A percentile compares a stretch with the other conserved stretches of the same genome.
These are phyloP conservation scores for Drosophila pachea DNA, from an alignment of 1,140 invertebrate species.

Conservation along the genomic window DNA sequence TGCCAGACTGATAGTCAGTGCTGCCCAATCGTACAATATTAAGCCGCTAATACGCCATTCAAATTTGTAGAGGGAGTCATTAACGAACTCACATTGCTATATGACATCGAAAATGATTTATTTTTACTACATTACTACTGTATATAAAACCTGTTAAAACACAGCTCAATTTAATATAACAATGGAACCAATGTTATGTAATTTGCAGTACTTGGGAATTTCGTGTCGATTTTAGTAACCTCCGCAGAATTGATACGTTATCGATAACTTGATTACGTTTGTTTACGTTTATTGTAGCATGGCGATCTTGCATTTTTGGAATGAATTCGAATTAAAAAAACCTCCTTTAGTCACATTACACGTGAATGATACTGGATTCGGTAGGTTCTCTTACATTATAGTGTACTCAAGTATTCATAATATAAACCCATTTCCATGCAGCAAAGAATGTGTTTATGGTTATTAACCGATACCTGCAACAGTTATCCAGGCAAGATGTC, in stretches of 20 bases:
- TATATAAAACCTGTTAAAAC: too few species aligned
- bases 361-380: conserved; percentile 50
- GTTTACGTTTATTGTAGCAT: conserved; percentile 38
- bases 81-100: neutral
- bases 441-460: conserved; percentile 55
- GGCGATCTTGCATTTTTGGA: conserved; percentile 58
- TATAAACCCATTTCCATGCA: conserved; percentile 1
- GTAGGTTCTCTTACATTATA: conserved; percentile 18
- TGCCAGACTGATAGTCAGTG: conserved; percentile 29
- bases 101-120: too few species aligned
- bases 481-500: conserved; percentile 18
- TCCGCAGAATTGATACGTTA: neutral
- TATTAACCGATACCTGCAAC: conserved; percentile 60
- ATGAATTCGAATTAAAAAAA: conserved; percentile 73
- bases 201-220: neutral
- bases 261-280: conserved; percentile 14
- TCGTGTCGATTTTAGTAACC: too few species aligned
- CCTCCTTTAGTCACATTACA: conserved; percentile 67
- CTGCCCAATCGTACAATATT: neutral
- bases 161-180: too few species aligned
- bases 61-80: neutral
- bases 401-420: too few species aligned
- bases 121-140: too few species aligned
- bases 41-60: neutral
- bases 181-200: too few species aligned